phyloP scores from a whole-genome alignment of 1,140 invertebrate species.

The Panulirus ornatus region DNA sequence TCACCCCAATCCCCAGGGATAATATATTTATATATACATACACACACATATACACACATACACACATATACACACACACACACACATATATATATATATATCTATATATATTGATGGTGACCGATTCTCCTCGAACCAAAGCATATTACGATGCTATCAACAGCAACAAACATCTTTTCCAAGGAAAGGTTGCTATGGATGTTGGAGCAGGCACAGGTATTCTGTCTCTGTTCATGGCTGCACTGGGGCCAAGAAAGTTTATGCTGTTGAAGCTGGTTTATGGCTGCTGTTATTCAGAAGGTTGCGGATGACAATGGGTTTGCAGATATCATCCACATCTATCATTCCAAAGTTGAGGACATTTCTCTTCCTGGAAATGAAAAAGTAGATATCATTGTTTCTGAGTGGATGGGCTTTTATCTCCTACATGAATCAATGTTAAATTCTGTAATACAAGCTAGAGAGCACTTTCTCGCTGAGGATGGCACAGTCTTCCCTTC shows the following conservation, averaged over 20 bases:
- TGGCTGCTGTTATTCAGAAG: conserved; percentile 89
- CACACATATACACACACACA: no score
- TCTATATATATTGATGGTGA: conserved; percentile 88
- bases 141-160: conserved; percentile 84
- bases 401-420: conserved; percentile 99
- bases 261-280: conserved; percentile 94
- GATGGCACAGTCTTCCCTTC: conserved; percentile 80
- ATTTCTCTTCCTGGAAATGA: conserved; percentile 81
- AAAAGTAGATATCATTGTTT: conserved; percentile 96
- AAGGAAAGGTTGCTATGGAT: conserved; percentile 80
- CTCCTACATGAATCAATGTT: conserved; percentile 99
- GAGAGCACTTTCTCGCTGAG: conserved; percentile 84
- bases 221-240: conserved; percentile 96
- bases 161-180: conserved; percentile 81
- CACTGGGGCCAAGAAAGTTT: conserved; percentile 94
- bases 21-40: no score
- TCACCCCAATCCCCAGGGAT: no score
- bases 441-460: conserved; percentile 93
- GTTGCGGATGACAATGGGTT: conserved; percentile 83
- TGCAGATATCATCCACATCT: conserved; percentile 78
- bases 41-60: no score
- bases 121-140: conserved; percentile 83
- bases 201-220: conserved; percentile 80
- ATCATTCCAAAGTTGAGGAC: conserved; percentile 85
- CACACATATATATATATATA: no score